A percentile compares a stretch with the other conserved stretches of the same genome.
These are phyloP conservation scores for Mamestra configurata DNA, from an alignment of 1,140 invertebrate genomes.

Conservation along the genomic window DNA sequence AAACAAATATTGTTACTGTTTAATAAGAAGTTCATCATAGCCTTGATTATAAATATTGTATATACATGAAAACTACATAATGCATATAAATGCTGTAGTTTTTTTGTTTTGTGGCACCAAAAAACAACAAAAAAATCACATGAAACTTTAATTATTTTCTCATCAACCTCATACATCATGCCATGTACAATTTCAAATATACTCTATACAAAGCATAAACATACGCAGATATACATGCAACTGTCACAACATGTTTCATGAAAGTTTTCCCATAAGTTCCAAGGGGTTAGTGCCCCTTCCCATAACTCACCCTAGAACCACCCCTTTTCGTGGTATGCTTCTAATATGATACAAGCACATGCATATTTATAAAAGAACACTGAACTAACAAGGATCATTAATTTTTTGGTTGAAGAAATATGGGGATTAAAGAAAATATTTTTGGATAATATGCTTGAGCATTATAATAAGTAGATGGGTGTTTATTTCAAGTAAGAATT, in stretches of 20 bases:
- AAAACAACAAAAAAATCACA: not conserved
- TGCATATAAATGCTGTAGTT: too few species aligned
- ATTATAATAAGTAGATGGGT: too few species aligned
- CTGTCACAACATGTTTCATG: slow-evolving; percentile 71
- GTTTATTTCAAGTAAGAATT: too few species aligned
- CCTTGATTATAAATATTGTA: too few species aligned
- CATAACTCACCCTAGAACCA: slow-evolving; percentile 66
- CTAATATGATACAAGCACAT: slow-evolving; percentile 26
- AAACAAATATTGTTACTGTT: too few species aligned
- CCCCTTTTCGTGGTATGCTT: slow-evolving; percentile 22
- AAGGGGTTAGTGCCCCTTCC: slow-evolving; percentile 68
- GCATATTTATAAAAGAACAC: slow-evolving; percentile 23
- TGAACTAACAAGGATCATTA: not conserved
- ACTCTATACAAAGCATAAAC: not conserved
- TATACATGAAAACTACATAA: too few species aligned
- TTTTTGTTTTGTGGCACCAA: too few species aligned
- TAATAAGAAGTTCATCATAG: too few species aligned
- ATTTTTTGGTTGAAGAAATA: slow-evolving; percentile 1
- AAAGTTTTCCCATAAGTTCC: slow-evolving; percentile 60
- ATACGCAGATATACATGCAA: slow-evolving; percentile 12
- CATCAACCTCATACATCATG: not conserved
- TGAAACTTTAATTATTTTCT: too few species aligned
- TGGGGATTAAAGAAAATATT: too few species aligned
- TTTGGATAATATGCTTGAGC: too few species aligned
- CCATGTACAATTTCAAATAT: not conserved